Evolutionary conservation across 2,797 vertebrate species (phyloP), one percentile per base, ranked within the genome.

Genomic region (Limnodromus scolopaceus): DNA sequence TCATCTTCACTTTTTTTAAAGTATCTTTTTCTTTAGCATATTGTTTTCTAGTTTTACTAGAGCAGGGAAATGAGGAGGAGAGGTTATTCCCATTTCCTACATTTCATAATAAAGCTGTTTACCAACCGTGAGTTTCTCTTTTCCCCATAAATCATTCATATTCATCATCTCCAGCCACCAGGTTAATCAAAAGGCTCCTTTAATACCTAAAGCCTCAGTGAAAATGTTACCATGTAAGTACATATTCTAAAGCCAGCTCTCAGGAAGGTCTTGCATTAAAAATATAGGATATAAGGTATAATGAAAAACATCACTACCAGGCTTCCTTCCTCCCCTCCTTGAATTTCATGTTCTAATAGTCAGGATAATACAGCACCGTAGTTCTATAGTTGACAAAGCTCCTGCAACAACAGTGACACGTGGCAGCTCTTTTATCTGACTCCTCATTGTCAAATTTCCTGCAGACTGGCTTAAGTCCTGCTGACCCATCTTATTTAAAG

Each of bases 91-190:
- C 36, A 84, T 95, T 96, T 89, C 85, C 79, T 58, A 30, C 13
- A n/a, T 90, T 95, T 93, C 81, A 63, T 82, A 96, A 96, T 95
- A 97, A 96, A 96, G 79, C 77, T 82, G 72, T 83, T 81, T 95
- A 79, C 43, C 36, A 95, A 93, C 48, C 63, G 68, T 5, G 13
- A 61, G 57, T 79, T 95, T 89, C 53, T 48, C 54, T 75, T 78
- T 77, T 95, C 79, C 92, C 91, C 92, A 88, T 83, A 83, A 72
- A 82, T 86, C 55, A 68, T 84, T 95, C 39, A 13, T 45, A 63
- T n/a, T 23, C 51, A 61, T 80, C 66, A 78, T 66, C 48, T 89
- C 82, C 54, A 77, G 39, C 23, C 76, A 82, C 78, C 25, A n/a
- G 2, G 10, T 46, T 75, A 68, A 68, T 10, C 53, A 64, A 41